Percentiles rank a stretch among this genome's conserved stretches.
These are phyloP conservation scores for Borostomias antarcticus DNA, from an alignment of 2,797 vertebrate species.

Conservation along the genomic window DNA sequence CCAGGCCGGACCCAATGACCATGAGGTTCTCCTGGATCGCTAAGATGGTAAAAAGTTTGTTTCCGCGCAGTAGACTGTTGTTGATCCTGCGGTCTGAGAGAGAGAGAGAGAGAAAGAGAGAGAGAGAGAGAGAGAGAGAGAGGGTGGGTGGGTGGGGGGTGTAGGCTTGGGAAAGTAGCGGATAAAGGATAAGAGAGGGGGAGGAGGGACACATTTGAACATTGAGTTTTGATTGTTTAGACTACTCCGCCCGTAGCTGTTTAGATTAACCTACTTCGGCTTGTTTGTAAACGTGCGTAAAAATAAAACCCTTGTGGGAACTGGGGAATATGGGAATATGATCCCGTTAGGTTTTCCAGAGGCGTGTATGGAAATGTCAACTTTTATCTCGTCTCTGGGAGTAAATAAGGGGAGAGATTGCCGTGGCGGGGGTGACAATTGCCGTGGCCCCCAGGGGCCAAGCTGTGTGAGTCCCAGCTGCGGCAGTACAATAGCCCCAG, in stretches of 20 bases:
- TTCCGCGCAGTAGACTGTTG: slow-evolving; percentile 46
- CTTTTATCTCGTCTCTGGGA: slow-evolving; percentile 41
- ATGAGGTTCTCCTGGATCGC: slow-evolving; percentile 94
- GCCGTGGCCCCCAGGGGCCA: slow-evolving; percentile 27
- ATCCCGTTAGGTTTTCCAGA: slow-evolving; percentile 14
- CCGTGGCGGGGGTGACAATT: slow-evolving; percentile 18
- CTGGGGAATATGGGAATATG: too few species aligned
- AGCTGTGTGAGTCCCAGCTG: slow-evolving; percentile 49
- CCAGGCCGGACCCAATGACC: slow-evolving; percentile 81
- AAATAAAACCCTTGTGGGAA: background rate
- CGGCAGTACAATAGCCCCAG: slow-evolving; percentile 39
- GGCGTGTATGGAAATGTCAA: slow-evolving; percentile 34
- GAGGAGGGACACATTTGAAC: slow-evolving; percentile 28
- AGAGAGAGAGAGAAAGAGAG: slow-evolving; percentile 18
- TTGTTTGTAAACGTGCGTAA: slow-evolving; percentile 37
- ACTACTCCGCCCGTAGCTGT: slow-evolving; percentile 17
- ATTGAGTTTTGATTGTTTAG: slow-evolving; percentile 48
- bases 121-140: slow-evolving; percentile 18
- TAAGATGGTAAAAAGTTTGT: slow-evolving; percentile 84
- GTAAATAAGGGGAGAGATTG: slow-evolving; percentile 53
- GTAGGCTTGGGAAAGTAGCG: slow-evolving; percentile 64
- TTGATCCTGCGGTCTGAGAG: slow-evolving; percentile 54
- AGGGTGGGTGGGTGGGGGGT: background rate
- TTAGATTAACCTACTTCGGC: slow-evolving; percentile 27
- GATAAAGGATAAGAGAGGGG: slow-evolving; percentile 50